A percentile compares a stretch with the other conserved stretches of the same genome.
Conservation (phyloP, 2,113 vertebrate species). For the Salvelinus alpinus region DNA sequence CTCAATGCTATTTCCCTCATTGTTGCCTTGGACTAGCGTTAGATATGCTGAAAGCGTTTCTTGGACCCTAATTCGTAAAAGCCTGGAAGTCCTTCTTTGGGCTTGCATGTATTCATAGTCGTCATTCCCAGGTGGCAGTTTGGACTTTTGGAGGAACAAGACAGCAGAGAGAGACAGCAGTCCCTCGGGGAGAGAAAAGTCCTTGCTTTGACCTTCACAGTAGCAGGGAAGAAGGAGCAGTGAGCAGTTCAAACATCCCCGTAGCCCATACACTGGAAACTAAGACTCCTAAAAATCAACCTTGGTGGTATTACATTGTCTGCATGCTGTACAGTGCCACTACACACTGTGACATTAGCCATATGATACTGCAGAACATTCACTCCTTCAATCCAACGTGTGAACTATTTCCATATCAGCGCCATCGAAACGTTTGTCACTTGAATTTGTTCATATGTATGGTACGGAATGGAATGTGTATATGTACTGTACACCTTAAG, state of each 20-base stretch:
- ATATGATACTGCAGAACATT: no score
- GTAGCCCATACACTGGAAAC: not conserved
- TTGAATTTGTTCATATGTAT: no score
- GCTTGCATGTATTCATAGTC: not conserved
- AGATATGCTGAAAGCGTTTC: slow-evolving; percentile 61
- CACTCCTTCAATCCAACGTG: no score
- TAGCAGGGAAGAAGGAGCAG: not conserved
- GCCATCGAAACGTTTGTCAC: no score
- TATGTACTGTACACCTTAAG: no score
- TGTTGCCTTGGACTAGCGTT: slow-evolving; percentile 60
- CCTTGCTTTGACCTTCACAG: slow-evolving; percentile 58
- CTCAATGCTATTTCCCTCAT: slow-evolving; percentile 70
- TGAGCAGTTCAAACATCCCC: not conserved
- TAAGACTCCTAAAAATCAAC: not conserved
- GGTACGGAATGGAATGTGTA: no score
- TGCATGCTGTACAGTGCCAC: no score
- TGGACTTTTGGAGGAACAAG: slow-evolving; percentile 44
- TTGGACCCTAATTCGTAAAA: slow-evolving; percentile 49
- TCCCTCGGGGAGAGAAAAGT: slow-evolving; percentile 12
- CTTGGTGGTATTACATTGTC: no score
- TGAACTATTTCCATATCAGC: no score
- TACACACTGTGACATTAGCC: no score
- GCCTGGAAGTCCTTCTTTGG: slow-evolving; percentile 17
- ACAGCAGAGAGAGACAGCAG: slow-evolving; percentile 16
- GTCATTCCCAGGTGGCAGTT: slow-evolving; percentile 1